A percentile compares a stretch with the other conserved stretches of the same genome.
phyloP scores from a whole-genome alignment of 2,888 invertebrate species.

The Agrotis exclamationis region DNA sequence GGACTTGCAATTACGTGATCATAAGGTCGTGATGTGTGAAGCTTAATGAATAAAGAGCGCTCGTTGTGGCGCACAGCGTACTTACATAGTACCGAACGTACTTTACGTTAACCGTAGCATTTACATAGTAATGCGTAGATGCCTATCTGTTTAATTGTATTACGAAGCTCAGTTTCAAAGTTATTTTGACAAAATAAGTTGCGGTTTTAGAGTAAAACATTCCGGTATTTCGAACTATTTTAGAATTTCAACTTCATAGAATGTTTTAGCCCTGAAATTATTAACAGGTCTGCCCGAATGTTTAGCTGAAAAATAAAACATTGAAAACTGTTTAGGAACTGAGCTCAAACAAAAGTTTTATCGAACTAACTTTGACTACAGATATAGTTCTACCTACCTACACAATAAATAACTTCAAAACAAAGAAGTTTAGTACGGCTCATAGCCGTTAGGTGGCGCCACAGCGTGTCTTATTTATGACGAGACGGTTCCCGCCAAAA shows the following conservation, averaged over 20 bases:
- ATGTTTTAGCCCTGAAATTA: background rate
- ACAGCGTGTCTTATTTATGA: constrained; percentile 69
- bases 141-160: constrained; percentile 41
- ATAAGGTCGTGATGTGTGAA: constrained; percentile 66
- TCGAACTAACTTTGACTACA: constrained; percentile 16
- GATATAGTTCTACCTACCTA: background rate
- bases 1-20: constrained; percentile 67
- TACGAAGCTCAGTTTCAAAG: constrained; percentile 13
- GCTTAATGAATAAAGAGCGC: constrained; percentile 65
- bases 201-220: background rate
- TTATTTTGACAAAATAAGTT: constrained; percentile 12
- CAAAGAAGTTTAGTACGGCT: constrained; percentile 39
- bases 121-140: constrained; percentile 46
- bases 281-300: background rate
- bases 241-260: background rate
- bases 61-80: constrained; percentile 16
- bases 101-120: constrained; percentile 40
- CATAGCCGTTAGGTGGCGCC: constrained; percentile 60
- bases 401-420: constrained; percentile 44
- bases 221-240: background rate
- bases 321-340: too few relatives aligned
- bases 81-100: constrained; percentile 31
- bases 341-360: background rate
- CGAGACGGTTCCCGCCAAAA: constrained; percentile 72
- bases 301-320: background rate